These are phyloP conservation scores for Cheilosia vulpina DNA, from an alignment of 2,888 invertebrate genomes.

Conservation along the genomic window DNA sequence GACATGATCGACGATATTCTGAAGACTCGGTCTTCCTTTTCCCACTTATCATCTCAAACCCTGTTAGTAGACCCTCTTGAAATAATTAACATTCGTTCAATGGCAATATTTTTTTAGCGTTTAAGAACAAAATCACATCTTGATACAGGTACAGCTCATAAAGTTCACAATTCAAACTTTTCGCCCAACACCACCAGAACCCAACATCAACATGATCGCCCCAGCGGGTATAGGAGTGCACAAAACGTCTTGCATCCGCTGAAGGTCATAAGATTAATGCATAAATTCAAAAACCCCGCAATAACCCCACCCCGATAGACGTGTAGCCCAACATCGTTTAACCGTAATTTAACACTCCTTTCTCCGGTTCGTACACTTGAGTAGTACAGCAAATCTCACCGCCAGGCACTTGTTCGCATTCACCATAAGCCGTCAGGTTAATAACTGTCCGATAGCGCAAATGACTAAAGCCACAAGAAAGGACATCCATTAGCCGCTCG, in stretches of 20 bases:
- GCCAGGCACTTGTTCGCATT: constrained; percentile 65
- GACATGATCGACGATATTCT: no score
- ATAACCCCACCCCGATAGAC: constrained; percentile 3
- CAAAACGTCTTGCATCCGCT: neutral
- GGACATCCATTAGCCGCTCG: constrained; percentile 70
- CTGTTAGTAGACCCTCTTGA: no score
- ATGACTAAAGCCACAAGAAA: constrained; percentile 64
- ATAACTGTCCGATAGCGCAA: constrained; percentile 62
- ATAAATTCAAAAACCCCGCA: neutral
- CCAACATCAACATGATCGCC: neutral
- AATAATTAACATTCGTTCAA: no score
- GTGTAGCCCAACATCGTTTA: constrained; percentile 26
- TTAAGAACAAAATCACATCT: no score
- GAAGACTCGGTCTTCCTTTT: no score
- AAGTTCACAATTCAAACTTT: no score
- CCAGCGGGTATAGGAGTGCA: neutral
- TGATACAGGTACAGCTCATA: no score
- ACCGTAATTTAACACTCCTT: constrained; percentile 51
- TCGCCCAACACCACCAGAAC: no score
- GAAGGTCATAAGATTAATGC: constrained; percentile 30
- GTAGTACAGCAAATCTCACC: constrained; percentile 38
- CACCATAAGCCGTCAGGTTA: constrained; percentile 52
- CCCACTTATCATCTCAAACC: no score
- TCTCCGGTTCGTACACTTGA: constrained; percentile 34
- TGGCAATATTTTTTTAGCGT: no score